Evolutionary conservation across 2,888 invertebrate species (phyloP).

Genomic region (Drosophila helvetica): DNA sequence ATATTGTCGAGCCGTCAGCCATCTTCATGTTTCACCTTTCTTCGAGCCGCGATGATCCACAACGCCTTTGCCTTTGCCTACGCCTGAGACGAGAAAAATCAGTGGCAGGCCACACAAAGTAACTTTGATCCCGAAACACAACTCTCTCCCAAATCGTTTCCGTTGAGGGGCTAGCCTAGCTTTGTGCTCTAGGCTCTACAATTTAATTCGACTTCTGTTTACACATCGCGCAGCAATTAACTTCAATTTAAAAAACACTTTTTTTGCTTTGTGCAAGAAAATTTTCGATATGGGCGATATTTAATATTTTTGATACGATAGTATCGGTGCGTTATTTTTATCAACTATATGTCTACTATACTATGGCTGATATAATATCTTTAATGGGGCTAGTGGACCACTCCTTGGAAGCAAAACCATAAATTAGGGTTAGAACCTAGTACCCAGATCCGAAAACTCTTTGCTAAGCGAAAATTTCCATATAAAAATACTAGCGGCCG

Average conservation of each 20-base stretch:
- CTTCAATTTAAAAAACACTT: constrained; percentile 55
- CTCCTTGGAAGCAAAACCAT: too few relatives aligned
- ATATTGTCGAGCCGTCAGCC: constrained; percentile 92
- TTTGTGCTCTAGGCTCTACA: constrained; percentile 31
- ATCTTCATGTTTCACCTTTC: constrained; percentile 87
- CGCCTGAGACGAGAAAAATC: constrained; percentile 43
- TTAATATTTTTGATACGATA: too few relatives aligned
- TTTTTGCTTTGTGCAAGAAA: too few relatives aligned
- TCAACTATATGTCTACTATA: too few relatives aligned
- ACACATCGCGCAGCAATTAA: constrained; percentile 53
- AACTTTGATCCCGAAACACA: constrained; percentile 9
- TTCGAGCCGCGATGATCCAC: constrained; percentile 51
- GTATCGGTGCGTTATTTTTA: too few relatives aligned
- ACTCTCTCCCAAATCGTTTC: constrained; percentile 1
- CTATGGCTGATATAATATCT: too few relatives aligned
- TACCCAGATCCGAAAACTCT: too few relatives aligned
- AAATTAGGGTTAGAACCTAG: too few relatives aligned
- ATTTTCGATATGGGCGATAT: too few relatives aligned
- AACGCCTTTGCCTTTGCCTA: constrained; percentile 45
- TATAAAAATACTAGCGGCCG: too few relatives aligned
- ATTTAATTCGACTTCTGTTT: constrained; percentile 39
- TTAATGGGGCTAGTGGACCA: too few relatives aligned
- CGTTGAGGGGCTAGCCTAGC: constrained; percentile 9
- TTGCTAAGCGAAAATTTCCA: too few relatives aligned
- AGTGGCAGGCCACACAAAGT: constrained; percentile 4